Conservation (phyloP, 2,888 invertebrate genomes). For the Pherbina coryleti region DNA sequence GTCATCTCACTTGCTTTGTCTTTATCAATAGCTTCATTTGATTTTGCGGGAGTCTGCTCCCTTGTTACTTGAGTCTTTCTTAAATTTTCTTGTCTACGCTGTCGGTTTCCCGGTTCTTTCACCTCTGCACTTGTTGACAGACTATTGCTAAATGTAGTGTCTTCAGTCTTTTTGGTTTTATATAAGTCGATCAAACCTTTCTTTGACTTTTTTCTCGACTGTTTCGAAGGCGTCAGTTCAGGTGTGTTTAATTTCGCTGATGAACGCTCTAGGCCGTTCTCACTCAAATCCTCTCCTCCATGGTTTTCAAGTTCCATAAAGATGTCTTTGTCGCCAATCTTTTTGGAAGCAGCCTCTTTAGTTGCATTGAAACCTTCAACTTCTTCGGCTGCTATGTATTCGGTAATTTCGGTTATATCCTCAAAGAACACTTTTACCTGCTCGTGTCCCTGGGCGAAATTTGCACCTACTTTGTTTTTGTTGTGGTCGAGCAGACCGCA, state of each 20-base stretch:
- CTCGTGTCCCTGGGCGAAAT: constrained; percentile 68
- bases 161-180: constrained; percentile 30
- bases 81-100: neutral
- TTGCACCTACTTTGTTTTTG: constrained; percentile 75
- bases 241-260: neutral
- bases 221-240: neutral
- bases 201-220: constrained; percentile 54
- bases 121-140: neutral
- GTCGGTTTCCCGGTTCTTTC: neutral
- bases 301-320: constrained; percentile 64
- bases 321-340: constrained; percentile 11
- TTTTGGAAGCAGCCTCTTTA: neutral
- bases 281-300: constrained; percentile 63
- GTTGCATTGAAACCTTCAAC: neutral
- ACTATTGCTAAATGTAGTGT: neutral
- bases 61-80: neutral
- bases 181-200: constrained; percentile 50
- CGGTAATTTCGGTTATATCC: constrained; percentile 71
- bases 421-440: constrained; percentile 74
- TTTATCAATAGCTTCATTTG: neutral
- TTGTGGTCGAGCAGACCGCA: constrained; percentile 83
- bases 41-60: neutral
- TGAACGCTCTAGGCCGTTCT: constrained; percentile 49
- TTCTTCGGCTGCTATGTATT: constrained; percentile 44
- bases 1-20: neutral